These are phyloP conservation scores for Python bivittatus DNA, from an alignment of 2,113 vertebrate species.

Conservation along the genomic window DNA sequence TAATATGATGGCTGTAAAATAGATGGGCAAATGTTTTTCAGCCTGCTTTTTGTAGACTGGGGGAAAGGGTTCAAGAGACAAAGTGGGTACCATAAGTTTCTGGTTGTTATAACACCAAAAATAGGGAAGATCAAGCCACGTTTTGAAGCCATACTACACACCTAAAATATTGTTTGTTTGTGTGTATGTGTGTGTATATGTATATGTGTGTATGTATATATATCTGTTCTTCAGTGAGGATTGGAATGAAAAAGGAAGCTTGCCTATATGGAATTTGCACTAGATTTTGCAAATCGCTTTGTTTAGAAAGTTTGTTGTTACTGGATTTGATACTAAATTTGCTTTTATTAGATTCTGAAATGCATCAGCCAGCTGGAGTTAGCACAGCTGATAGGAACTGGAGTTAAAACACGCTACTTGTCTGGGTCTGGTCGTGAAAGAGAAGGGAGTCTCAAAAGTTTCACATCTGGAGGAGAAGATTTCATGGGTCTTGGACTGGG, in stretches of 20 bases:
- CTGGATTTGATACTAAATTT: slow-evolving; percentile 12
- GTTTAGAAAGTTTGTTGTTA: background rate
- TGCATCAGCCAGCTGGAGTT: slow-evolving; percentile 97
- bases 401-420: slow-evolving; percentile 94
- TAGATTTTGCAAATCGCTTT: background rate
- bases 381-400: slow-evolving; percentile 94
- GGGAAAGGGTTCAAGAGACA: background rate
- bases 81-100: background rate
- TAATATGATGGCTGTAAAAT: background rate
- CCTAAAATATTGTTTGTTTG: background rate
- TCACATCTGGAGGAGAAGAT: slow-evolving; percentile 86
- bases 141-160: background rate
- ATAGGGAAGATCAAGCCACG: background rate
- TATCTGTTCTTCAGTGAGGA: background rate
- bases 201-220: no score
- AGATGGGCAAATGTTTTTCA: background rate
- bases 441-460: slow-evolving; percentile 82
- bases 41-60: background rate
- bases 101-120: background rate
- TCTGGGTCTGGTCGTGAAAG: slow-evolving; percentile 89
- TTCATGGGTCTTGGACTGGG: slow-evolving; percentile 93
- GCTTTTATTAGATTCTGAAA: slow-evolving; percentile 84
- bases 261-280: background rate
- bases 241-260: background rate
- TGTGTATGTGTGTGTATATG: no score